A percentile compares a stretch with the other conserved stretches of the same genome.
Conservation (phyloP, 2,797 vertebrate genomes). For the Anguilla obscura region DNA sequence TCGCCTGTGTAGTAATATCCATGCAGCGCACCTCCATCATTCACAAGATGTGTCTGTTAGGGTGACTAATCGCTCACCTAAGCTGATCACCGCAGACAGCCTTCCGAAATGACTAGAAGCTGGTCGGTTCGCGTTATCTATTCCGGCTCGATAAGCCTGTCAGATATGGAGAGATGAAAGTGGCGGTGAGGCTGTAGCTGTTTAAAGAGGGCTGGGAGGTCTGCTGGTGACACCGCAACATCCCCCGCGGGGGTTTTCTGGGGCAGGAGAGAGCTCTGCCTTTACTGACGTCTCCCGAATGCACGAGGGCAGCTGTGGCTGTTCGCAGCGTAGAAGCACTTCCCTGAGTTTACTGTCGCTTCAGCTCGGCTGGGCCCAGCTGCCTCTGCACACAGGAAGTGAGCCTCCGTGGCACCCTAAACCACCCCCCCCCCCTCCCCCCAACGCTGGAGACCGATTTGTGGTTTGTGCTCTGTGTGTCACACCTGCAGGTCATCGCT, state of each 20-base stretch:
- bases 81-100: not conserved
- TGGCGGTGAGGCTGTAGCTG: not conserved
- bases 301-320: not conserved
- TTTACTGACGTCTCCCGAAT: not conserved
- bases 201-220: not conserved
- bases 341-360: not conserved
- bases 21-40: not conserved
- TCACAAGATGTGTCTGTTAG: not conserved
- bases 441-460: slow-evolving; percentile 57
- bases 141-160: not conserved
- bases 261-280: not conserved
- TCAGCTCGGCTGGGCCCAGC: slow-evolving; percentile 46
- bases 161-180: not conserved
- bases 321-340: not conserved
- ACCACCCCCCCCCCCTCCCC: slow-evolving; percentile 49
- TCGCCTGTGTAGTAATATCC: not conserved
- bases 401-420: slow-evolving; percentile 57
- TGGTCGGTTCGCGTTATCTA: not conserved
- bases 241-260: not conserved
- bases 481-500: slow-evolving; percentile 65
- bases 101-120: not conserved
- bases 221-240: not conserved
- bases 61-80: not conserved
- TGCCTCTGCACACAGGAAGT: slow-evolving; percentile 70
- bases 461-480: slow-evolving; percentile 65